Conservation (phyloP, 2,113 vertebrate species). For the Podiceps cristatus region DNA sequence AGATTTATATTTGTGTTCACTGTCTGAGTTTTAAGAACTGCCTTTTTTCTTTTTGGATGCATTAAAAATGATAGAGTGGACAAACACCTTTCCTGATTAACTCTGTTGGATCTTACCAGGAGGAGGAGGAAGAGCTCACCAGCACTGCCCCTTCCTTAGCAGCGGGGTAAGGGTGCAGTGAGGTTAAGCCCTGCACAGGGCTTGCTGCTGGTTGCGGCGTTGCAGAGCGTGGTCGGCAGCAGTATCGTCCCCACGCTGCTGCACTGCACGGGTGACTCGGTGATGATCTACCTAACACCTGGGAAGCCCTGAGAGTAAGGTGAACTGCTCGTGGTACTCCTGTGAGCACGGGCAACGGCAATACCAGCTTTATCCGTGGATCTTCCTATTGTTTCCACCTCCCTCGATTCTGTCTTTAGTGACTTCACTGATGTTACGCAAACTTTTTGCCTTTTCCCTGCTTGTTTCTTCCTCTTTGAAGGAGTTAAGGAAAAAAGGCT, state of each 20-base stretch:
- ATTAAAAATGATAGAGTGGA: constrained; percentile 21
- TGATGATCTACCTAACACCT: background rate
- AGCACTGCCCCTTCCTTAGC: background rate
- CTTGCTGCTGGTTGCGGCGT: background rate
- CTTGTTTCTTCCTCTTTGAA: background rate
- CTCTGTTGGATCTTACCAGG: background rate
- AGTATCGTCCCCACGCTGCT: background rate
- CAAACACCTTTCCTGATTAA: background rate
- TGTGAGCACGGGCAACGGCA: background rate
- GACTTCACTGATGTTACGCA: background rate
- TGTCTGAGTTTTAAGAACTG: constrained; percentile 39
- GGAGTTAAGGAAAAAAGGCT: background rate
- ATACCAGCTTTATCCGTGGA: background rate
- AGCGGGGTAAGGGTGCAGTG: background rate
- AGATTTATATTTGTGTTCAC: constrained; percentile 63
- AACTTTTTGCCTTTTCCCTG: background rate
- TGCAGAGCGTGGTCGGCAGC: background rate
- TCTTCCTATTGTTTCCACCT: background rate
- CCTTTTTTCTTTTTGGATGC: background rate
- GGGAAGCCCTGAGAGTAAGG: background rate
- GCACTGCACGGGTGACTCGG: background rate
- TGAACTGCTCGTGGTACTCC: background rate
- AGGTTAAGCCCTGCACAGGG: background rate
- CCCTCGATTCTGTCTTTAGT: background rate
- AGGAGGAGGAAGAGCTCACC: background rate